Evolutionary conservation across 2,888 invertebrate genomes (phyloP), one percentile per base, ranked within the genome.

Genomic region (Chloroclystis v-ata): DNA sequence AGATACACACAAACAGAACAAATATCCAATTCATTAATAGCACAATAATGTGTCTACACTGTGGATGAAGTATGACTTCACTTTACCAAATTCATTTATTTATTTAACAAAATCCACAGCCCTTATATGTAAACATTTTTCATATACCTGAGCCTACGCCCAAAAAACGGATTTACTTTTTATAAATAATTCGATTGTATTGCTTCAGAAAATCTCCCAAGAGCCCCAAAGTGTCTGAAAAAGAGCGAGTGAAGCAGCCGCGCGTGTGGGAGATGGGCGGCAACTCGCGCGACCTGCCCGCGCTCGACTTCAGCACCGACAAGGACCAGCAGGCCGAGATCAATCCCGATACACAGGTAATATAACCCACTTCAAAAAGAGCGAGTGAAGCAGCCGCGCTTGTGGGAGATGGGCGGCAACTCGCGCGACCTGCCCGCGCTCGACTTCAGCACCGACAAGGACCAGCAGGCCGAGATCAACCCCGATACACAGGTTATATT

Each of bases 251-350:
- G 0, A 98, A 98, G 71, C 94, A 95, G 69, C 96, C 95, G 0
- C 91, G 97, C 43, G 91, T 94, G 43, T 98, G 98, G 98, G 97
- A 95, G 61, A 83, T 95, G 41, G 93, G 94, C 30, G 97, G 97
- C 20, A 92, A 90, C 40, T 78, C 89, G 8, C 93, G 93, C 54
- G 97, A 97, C 80, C 82, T 94, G 37, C 91, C 91, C 8, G 82
- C 89, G n/a, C 84, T 98, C 29, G 97, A 98, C 80, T 91, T 95
- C 66, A 94, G 95, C 46, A 92, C 91, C 51, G 95, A 95, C 75
- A 91, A 91, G 67, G 92, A 93, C 0, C 92, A 86, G 4, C 85
- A 53, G 13, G 51, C 55, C 47, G 90, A 91, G 47, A 84, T 91
- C 56, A 88, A 89, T 28, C 89, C 92, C 4, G 92, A 94, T 66